Evolutionary conservation across 2,888 invertebrate species (phyloP).

Genomic region (Agrypnus murinus): DNA sequence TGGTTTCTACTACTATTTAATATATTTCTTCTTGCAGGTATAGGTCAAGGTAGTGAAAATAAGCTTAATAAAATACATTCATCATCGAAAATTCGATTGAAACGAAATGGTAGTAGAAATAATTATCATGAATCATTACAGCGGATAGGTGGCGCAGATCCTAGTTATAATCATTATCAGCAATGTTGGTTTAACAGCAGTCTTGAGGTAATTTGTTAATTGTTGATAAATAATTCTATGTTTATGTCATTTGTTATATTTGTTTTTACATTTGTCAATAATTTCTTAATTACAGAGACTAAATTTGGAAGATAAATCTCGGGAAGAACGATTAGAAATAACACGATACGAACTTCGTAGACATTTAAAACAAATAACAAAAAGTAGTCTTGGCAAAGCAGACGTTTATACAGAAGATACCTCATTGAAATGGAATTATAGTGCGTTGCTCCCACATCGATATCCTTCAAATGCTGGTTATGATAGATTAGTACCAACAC

Average conservation of each 20-base stretch:
- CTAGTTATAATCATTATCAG: slow-evolving; percentile 68
- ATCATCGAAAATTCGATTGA: slow-evolving; percentile 60
- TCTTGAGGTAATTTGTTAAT: slow-evolving; percentile 63
- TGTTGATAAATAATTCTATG: background rate
- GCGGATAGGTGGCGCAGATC: slow-evolving; percentile 65
- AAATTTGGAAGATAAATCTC: slow-evolving; percentile 68
- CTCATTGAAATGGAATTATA: slow-evolving; percentile 16
- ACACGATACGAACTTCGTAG: slow-evolving; percentile 69
- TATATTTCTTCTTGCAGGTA: too few species aligned
- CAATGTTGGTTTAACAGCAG: slow-evolving; percentile 69
- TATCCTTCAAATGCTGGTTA: slow-evolving; percentile 41
- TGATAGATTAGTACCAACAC: slow-evolving; percentile 55
- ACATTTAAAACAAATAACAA: slow-evolving; percentile 67
- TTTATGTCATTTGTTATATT: background rate
- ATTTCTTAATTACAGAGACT: slow-evolving; percentile 62
- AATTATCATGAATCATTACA: slow-evolving; percentile 69
- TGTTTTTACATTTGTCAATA: slow-evolving; percentile 3
- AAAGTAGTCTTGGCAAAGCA: slow-evolving; percentile 71
- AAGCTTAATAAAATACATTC: slow-evolving; percentile 53
- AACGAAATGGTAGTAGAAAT: slow-evolving; percentile 61
- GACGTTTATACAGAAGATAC: slow-evolving; percentile 59
- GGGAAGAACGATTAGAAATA: slow-evolving; percentile 69
- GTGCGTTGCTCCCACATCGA: slow-evolving; percentile 20
- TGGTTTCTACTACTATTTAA: too few species aligned
- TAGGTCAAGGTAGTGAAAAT: slow-evolving; percentile 61